phyloP scores from a whole-genome alignment of 2,113 vertebrate species.

The Chlorodrepanis virens region DNA sequence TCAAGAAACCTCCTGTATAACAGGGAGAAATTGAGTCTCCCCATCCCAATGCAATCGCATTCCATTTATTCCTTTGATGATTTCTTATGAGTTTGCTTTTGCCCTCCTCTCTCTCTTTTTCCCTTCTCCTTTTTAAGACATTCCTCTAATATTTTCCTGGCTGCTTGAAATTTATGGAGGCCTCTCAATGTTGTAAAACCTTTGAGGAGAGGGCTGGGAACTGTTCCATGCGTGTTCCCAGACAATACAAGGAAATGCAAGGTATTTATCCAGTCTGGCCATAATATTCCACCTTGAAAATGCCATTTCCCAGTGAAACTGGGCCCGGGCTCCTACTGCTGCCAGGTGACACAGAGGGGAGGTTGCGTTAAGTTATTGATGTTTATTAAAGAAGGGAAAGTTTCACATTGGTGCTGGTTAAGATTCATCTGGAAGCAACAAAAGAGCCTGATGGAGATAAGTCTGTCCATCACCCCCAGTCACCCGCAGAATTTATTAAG shows the following conservation, averaged over 20 bases:
- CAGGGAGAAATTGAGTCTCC: neutral
- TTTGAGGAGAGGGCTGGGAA: neutral
- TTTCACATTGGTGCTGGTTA: neutral
- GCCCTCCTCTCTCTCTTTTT: neutral
- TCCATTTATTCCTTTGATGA: neutral
- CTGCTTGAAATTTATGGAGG: neutral
- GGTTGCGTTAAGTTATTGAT: neutral
- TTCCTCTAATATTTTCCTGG: neutral
- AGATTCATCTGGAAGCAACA: constrained; percentile 4
- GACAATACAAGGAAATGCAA: neutral
- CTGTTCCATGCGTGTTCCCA: neutral
- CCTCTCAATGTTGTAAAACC: neutral
- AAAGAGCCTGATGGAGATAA: neutral
- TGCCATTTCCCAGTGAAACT: neutral
- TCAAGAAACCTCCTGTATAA: neutral
- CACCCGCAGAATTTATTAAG: neutral
- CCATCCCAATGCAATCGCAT: neutral
- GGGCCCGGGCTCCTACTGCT: neutral
- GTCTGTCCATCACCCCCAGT: neutral
- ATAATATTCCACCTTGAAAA: neutral
- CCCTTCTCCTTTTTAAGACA: neutral
- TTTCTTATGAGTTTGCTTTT: neutral
- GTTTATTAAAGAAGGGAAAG: neutral
- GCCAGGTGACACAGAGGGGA: neutral
- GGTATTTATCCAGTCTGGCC: neutral